Evolutionary conservation across 2,797 vertebrate genomes (phyloP).

Genomic region (Siniperca obscura): DNA sequence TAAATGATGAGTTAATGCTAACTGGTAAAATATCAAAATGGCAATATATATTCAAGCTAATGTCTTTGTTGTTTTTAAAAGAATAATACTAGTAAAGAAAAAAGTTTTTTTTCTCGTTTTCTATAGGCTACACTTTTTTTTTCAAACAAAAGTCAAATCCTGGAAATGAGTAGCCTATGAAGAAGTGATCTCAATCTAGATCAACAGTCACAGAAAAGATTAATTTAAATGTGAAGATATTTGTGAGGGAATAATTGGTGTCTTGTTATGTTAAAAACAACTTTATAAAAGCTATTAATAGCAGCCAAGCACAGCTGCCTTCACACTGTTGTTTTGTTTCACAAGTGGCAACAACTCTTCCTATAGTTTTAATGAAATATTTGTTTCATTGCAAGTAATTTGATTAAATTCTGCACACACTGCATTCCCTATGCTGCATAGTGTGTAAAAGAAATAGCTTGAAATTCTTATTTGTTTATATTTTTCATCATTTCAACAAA

Average conservation of each 20-base stretch:
- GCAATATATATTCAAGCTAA: neutral
- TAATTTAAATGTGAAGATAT: constrained; percentile 23
- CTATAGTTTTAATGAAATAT: constrained; percentile 13
- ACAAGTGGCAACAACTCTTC: constrained; percentile 12
- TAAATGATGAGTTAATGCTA: constrained; percentile 15
- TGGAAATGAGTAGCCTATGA: neutral
- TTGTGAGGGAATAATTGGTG: constrained; percentile 9
- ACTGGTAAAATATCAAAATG: neutral
- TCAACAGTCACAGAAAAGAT: neutral
- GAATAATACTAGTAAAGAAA: neutral
- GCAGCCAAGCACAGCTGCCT: neutral
- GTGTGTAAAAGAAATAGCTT: neutral
- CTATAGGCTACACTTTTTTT: neutral
- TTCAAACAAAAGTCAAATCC: constrained; percentile 25
- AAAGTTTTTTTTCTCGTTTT: constrained; percentile 27
- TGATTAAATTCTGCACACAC: neutral
- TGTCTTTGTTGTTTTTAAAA: constrained; percentile 8
- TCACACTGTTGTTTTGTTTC: constrained; percentile 26
- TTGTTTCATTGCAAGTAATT: constrained; percentile 12
- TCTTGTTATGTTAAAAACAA: constrained; percentile 16
- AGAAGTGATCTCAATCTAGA: neutral
- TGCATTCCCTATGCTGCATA: neutral
- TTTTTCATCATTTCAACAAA: constrained; percentile 12
- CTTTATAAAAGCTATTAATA: constrained; percentile 7
- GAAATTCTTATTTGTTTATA: neutral